phyloP scores from a whole-genome alignment of 2,797 vertebrate species.

The Myotis pilosus region DNA sequence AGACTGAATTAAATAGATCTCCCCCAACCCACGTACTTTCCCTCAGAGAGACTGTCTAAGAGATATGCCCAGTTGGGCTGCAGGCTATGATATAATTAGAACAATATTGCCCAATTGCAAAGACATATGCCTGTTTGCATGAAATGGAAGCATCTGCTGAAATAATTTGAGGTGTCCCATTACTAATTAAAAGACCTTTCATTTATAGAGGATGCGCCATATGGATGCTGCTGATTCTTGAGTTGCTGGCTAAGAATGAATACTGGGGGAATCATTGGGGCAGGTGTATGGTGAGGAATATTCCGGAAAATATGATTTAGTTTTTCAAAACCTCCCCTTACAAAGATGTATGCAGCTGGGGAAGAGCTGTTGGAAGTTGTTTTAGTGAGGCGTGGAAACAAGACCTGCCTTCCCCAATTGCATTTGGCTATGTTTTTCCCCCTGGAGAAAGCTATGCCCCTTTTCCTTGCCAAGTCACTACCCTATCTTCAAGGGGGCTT shows the following conservation, averaged over 20 bases:
- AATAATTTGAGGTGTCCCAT: conserved; percentile 80
- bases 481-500: neutral
- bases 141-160: conserved; percentile 83
- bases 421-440: neutral
- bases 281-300: conserved; percentile 64
- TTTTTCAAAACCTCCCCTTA: conserved; percentile 53
- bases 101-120: conserved; percentile 81
- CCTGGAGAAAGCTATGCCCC: neutral
- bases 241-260: conserved; percentile 60
- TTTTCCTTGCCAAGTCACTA: neutral
- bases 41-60: conserved; percentile 60
- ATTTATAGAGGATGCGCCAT: conserved; percentile 77
- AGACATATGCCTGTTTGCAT: conserved; percentile 77
- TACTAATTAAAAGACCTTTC: conserved; percentile 76
- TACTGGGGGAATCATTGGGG: conserved; percentile 37
- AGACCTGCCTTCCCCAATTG: neutral
- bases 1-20: conserved; percentile 42
- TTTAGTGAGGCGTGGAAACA: neutral
- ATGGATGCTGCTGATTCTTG: conserved; percentile 64
- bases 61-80: conserved; percentile 70
- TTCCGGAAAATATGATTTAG: conserved; percentile 8
- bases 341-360: neutral
- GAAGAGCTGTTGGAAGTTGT: neutral
- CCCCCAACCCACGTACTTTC: conserved; percentile 44
- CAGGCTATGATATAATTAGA: conserved; percentile 82